Conservation (phyloP, 1,140 invertebrate species). For the Ctenoplectra terminalis region DNA sequence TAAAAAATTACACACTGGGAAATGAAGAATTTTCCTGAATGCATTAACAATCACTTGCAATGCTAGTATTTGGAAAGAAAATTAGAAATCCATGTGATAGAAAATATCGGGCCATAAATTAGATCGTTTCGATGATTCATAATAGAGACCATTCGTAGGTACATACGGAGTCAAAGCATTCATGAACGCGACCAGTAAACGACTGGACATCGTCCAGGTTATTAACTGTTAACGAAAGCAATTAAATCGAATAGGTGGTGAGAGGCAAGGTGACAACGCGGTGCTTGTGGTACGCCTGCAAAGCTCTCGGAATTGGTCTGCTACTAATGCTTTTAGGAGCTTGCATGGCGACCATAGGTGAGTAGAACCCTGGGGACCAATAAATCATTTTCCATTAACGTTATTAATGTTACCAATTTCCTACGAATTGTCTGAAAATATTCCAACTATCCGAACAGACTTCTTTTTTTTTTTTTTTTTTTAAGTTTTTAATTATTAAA, state of each 20-base stretch:
- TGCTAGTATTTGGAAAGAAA: too few relatives aligned
- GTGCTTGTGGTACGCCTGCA: conserved; percentile 95
- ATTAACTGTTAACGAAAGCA: conserved; percentile 72
- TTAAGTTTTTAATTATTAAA: too few relatives aligned
- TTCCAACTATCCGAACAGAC: too few relatives aligned
- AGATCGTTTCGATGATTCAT: too few relatives aligned
- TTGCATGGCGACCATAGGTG: conserved; percentile 95
- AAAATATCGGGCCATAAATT: too few relatives aligned
- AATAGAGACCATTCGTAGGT: too few relatives aligned
- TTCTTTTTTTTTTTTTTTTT: too few relatives aligned
- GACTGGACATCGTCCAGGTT: conserved; percentile 39
- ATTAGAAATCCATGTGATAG: too few relatives aligned
- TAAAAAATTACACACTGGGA: too few relatives aligned
- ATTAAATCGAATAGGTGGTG: conserved; percentile 85
- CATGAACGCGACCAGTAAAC: conserved; percentile 11
- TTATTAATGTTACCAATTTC: background rate
- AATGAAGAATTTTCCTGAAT: too few relatives aligned
- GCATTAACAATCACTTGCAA: too few relatives aligned
- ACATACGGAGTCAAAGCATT: background rate
- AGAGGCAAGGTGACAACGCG: conserved; percentile 92
- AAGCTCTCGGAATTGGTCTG: conserved; percentile 92
- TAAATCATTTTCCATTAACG: background rate
- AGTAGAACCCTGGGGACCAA: conserved; percentile 66
- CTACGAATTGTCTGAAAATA: background rate
- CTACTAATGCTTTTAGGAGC: conserved; percentile 92